Evolutionary conservation across 2,797 vertebrate species (phyloP), one percentile per base, ranked within the genome.

Genomic region (Crenuchus spilurus): DNA sequence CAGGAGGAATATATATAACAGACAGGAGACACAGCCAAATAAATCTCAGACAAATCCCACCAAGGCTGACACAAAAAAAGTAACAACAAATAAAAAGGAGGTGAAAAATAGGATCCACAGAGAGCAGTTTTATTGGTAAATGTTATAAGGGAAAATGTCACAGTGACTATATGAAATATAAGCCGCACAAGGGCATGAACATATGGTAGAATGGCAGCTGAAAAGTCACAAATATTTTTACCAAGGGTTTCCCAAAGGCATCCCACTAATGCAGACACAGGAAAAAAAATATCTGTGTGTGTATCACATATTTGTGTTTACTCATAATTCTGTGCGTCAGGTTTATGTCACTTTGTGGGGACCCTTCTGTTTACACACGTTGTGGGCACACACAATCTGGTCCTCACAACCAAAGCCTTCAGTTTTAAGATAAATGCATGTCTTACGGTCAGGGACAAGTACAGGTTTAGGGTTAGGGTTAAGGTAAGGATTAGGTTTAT

Each of bases 1-100:
- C 83, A 82, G 31, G 68, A 39, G 74, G 20, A 81, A 80, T 79
- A 64, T 74, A 65, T 76, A 83, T 70, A 72, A 74, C 51, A 76
- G 68, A 58, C 30, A 8, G 46, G 60, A 52, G 67, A 42, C 7
- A 13, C 52, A 54, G 62, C 24, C 24, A 70, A 65, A 77, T 80
- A 80, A 80, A 85, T 82, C 46, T 68, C 80, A 55, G 49, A 42
- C 65, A 65, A 79, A 81, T 67, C 62, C 28, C 41, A 30, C 24
- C 74, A 72, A 63, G 71, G 70, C 39, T 81, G 75, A 61, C 49
- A 46, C 75, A 61, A 80, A 80, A 77, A 80, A 44, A 60, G 54
- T 42, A 48, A 70, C 14, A 77, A 46, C 49, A 80, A 83, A 76
- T 63, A 65, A 64, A 70, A 81, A 62, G 8, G 14, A 57, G 41